Evolutionary conservation across 2,797 vertebrate genomes (phyloP).

Genomic region (Myiotriccus ornatus): DNA sequence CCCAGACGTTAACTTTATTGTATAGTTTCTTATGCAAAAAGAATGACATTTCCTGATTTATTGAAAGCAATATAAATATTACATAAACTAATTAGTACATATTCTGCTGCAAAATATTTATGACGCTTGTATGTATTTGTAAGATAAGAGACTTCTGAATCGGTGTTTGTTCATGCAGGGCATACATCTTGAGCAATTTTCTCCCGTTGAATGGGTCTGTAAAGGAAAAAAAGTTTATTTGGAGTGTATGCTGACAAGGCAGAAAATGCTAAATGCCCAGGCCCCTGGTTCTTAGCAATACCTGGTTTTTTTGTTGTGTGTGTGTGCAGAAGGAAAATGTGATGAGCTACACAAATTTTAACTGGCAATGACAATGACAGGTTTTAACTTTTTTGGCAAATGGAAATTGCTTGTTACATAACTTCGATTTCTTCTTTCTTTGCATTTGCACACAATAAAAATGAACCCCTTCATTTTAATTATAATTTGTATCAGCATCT

Average conservation of each 20-base stretch:
- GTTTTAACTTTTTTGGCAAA: background rate
- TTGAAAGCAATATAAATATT: background rate
- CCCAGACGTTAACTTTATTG: background rate
- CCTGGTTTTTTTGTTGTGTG: background rate
- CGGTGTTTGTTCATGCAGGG: background rate
- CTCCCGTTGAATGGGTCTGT: background rate
- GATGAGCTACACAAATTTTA: background rate
- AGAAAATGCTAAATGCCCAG: background rate
- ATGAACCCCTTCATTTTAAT: background rate
- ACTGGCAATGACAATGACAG: background rate
- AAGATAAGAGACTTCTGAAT: background rate
- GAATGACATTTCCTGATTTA: background rate
- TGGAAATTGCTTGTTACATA: background rate
- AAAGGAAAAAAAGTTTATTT: background rate
- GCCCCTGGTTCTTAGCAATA: background rate
- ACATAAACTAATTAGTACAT: background rate
- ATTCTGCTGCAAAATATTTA: background rate
- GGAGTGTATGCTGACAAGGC: rapidly evolving
- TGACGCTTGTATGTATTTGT: background rate
- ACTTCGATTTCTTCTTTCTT: background rate
- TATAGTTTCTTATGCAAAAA: background rate
- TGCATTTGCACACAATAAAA: background rate
- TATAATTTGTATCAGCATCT: background rate
- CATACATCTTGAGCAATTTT: background rate
- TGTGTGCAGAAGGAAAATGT: background rate